Percentiles rank a stretch among this genome's conserved stretches.
phyloP scores from a whole-genome alignment of 1,140 invertebrate species.

The Gerris buenoi region DNA sequence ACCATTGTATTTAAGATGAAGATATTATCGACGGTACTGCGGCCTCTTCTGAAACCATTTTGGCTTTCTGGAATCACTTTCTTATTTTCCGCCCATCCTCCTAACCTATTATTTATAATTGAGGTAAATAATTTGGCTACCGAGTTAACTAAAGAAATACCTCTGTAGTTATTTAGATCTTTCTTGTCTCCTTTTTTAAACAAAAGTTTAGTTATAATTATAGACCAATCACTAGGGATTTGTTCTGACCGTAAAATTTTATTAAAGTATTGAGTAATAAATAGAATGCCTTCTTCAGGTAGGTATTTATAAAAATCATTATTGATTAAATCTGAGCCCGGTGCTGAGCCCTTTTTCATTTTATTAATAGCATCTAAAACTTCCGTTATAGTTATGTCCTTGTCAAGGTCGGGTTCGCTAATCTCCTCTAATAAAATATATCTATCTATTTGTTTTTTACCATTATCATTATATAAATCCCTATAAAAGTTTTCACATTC shows the following conservation, averaged over 20 bases:
- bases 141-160: too few species aligned
- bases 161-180: too few species aligned
- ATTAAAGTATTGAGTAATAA: neutral
- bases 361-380: neutral
- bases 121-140: too few species aligned
- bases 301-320: too few species aligned
- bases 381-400: neutral
- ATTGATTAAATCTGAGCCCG: neutral
- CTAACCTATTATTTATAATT: too few species aligned
- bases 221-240: neutral
- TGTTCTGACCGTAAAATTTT: neutral
- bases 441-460: neutral
- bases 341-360: constrained; percentile 1
- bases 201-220: neutral
- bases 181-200: too few species aligned
- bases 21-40: too few species aligned
- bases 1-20: too few species aligned
- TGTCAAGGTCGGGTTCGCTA: neutral
- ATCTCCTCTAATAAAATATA: neutral
- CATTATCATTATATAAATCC: neutral
- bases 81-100: too few species aligned
- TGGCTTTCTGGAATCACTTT: too few species aligned
- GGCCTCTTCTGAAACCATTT: too few species aligned
- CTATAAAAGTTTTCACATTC: constrained; percentile 1
- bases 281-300: too few species aligned